Percentiles rank a stretch among this genome's conserved stretches.
phyloP scores from a whole-genome alignment of 2,888 invertebrate genomes.

The Sarcophaga subvicina region DNA sequence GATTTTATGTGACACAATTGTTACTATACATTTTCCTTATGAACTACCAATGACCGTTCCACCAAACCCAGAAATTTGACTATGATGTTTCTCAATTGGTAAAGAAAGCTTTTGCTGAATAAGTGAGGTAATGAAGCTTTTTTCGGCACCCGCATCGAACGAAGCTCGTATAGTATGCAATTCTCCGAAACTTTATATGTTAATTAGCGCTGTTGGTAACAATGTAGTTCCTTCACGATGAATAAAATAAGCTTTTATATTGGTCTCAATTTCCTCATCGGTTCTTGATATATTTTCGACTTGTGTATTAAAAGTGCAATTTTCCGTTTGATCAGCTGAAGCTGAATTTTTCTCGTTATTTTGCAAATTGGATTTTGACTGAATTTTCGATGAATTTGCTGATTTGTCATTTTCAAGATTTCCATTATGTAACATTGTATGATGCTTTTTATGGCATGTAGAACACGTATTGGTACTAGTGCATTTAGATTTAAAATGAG shows the following conservation, averaged over 20 bases:
- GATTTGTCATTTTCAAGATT: background rate
- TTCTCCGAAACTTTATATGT: conserved; percentile 4
- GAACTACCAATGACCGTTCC: background rate
- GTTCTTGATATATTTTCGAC: too few relatives aligned
- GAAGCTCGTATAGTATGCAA: background rate
- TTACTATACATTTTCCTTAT: background rate
- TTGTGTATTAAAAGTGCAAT: too few relatives aligned
- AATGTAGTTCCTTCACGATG: too few relatives aligned
- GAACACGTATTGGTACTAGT: too few relatives aligned
- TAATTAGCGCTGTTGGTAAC: background rate
- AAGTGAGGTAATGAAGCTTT: background rate
- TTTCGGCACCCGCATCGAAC: conserved; percentile 16
- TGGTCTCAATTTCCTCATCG: too few relatives aligned
- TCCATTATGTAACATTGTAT: background rate
- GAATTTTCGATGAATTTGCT: background rate
- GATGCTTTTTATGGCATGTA: conserved; percentile 13
- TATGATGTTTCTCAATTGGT: background rate
- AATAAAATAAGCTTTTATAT: too few relatives aligned
- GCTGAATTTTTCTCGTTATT: background rate
- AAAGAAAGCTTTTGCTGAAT: background rate
- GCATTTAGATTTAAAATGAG: too few relatives aligned
- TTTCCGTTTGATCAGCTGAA: background rate
- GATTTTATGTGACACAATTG: conserved; percentile 7
- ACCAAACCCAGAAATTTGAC: too few relatives aligned
- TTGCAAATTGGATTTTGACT: background rate